A percentile compares a stretch with the other conserved stretches of the same genome.
These are phyloP conservation scores for Eledone cirrhosa DNA, from an alignment of 2,888 invertebrate species.

Conservation along the genomic window DNA sequence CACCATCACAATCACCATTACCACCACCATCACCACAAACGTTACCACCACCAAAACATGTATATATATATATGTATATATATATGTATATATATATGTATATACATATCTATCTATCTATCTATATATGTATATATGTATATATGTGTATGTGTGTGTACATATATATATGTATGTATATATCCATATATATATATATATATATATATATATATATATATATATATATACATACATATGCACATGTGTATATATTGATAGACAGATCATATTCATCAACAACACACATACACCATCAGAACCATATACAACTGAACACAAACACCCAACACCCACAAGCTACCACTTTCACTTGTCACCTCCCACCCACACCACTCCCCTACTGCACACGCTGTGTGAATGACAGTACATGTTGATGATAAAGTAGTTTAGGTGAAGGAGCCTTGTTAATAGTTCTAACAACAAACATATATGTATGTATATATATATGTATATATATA, in stretches of 20 bases:
- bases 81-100: conserved; percentile 28
- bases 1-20: too few species aligned
- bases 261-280: too few species aligned
- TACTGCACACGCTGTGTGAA: too few species aligned
- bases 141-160: conserved; percentile 16
- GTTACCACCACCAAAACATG: too few species aligned
- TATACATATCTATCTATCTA: conserved; percentile 21
- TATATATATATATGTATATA: conserved; percentile 19
- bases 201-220: conserved; percentile 19
- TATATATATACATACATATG: conserved; percentile 26
- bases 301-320: too few species aligned
- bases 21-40: too few species aligned
- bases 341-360: too few species aligned
- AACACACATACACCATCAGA: too few species aligned
- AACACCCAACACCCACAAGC: too few species aligned
- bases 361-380: too few species aligned
- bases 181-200: conserved; percentile 22
- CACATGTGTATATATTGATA: not conserved
- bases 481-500: not conserved
- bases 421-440: too few species aligned
- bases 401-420: too few species aligned
- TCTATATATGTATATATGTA: not conserved
- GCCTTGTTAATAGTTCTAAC: not conserved
- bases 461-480: not conserved
- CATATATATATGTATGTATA: conserved; percentile 23